These are phyloP conservation scores for Genyomyrus donnyi DNA, from an alignment of 2,113 vertebrate species.

Conservation along the genomic window DNA sequence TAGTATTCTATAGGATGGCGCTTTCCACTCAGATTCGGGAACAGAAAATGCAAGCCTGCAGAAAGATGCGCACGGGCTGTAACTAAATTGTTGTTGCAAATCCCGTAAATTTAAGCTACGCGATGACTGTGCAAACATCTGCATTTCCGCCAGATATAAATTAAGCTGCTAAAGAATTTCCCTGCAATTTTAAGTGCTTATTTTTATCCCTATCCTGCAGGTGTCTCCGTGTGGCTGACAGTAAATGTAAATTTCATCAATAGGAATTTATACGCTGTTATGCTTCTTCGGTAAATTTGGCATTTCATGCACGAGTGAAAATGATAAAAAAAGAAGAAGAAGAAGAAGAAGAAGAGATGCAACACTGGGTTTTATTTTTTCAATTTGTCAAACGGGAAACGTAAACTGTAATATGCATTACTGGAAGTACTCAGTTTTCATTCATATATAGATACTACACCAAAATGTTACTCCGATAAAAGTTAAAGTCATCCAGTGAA, in stretches of 20 bases:
- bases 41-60: slow-evolving; percentile 17
- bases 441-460: not conserved
- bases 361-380: not conserved
- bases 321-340: not conserved
- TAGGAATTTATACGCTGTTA: not conserved
- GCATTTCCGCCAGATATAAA: not conserved
- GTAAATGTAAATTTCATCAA: not conserved
- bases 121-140: not conserved
- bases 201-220: not conserved
- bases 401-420: not conserved
- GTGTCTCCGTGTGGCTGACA: not conserved
- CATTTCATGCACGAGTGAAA: not conserved
- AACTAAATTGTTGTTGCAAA: not conserved
- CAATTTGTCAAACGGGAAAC: not conserved
- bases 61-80: not conserved
- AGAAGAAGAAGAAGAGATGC: not conserved
- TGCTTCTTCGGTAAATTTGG: not conserved
- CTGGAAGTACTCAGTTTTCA: not conserved
- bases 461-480: not conserved
- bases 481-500: not conserved
- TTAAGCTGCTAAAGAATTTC: slow-evolving; percentile 1
- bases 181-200: not conserved
- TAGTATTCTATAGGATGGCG: too few relatives aligned
- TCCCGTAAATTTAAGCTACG: not conserved
- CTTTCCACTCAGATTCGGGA: not conserved